Evolutionary conservation across 2,113 vertebrate species (phyloP).

Genomic region (Scatophagus argus): DNA sequence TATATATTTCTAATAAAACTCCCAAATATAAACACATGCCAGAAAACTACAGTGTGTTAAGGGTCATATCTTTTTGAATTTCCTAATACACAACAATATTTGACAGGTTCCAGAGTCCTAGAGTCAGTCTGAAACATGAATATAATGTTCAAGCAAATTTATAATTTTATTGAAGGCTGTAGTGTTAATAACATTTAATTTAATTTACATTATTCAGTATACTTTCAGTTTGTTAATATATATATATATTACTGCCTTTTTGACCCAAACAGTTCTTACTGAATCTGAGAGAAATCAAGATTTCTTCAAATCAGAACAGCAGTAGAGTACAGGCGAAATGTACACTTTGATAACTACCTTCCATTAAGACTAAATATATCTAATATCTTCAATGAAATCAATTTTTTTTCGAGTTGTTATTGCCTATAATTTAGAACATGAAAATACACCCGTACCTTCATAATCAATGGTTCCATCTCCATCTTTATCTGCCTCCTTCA

Average conservation of each 20-base stretch:
- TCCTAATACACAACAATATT: neutral
- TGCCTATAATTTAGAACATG: neutral
- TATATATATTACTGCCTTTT: neutral
- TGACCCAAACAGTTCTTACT: neutral
- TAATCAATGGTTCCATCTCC: slow-evolving; percentile 80
- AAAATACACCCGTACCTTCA: slow-evolving; percentile 67
- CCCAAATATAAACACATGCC: neutral
- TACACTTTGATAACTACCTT: neutral
- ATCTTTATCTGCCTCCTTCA: slow-evolving; percentile 82
- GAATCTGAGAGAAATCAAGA: neutral
- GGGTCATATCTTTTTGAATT: no score
- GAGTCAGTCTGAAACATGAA: neutral
- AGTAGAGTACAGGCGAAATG: neutral
- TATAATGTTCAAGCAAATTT: neutral
- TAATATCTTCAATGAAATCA: neutral
- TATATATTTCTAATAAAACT: neutral
- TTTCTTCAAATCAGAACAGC: neutral
- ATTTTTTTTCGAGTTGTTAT: neutral
- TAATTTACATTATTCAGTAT: neutral
- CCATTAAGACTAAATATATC: neutral
- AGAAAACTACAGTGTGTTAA: neutral
- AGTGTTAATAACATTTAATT: neutral
- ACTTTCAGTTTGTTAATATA: neutral
- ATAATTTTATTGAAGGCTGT: neutral
- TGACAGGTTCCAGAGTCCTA: neutral